A percentile compares a stretch with the other conserved stretches of the same genome.
Evolutionary conservation across 2,888 invertebrate genomes (phyloP).

Genomic region (Sphaerolaimus hirsutus): DNA sequence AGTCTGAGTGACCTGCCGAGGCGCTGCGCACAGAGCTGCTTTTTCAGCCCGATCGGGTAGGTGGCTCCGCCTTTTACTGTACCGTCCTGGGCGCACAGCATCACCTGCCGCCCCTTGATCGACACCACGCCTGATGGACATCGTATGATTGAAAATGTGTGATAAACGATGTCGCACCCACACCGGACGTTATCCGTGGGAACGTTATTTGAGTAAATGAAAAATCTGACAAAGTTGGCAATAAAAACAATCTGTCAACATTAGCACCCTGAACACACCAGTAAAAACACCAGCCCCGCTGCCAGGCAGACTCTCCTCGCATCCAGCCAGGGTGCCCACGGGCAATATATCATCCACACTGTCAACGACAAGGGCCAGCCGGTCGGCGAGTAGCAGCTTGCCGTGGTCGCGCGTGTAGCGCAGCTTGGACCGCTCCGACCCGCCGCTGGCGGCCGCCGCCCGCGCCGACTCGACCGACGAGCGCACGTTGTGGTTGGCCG

Average conservation of each 20-base stretch:
- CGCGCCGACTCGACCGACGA: too few species aligned
- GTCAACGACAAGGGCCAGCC: too few species aligned
- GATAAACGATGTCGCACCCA: too few species aligned
- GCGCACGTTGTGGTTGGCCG: too few species aligned
- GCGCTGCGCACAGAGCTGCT: constrained; percentile 28
- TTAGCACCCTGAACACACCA: background rate
- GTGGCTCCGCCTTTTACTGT: constrained; percentile 33
- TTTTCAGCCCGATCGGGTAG: constrained; percentile 20
- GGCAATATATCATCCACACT: too few species aligned
- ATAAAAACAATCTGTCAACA: background rate
- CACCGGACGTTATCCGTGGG: too few species aligned
- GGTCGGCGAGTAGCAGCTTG: too few species aligned
- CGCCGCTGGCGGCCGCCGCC: too few species aligned
- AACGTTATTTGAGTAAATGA: too few species aligned
- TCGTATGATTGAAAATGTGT: background rate
- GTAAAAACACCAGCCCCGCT: background rate
- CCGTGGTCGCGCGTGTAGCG: too few species aligned
- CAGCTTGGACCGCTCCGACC: too few species aligned
- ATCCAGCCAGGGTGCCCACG: background rate
- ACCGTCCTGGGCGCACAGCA: constrained; percentile 31
- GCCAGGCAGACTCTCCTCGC: background rate
- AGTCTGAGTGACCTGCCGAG: constrained; percentile 24
- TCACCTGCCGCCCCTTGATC: background rate
- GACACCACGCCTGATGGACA: background rate
- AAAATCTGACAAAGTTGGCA: too few species aligned